Base-by-base conservation (phyloP, 2,113 vertebrate species). In the Dissostichus mawsoni region DNA sequence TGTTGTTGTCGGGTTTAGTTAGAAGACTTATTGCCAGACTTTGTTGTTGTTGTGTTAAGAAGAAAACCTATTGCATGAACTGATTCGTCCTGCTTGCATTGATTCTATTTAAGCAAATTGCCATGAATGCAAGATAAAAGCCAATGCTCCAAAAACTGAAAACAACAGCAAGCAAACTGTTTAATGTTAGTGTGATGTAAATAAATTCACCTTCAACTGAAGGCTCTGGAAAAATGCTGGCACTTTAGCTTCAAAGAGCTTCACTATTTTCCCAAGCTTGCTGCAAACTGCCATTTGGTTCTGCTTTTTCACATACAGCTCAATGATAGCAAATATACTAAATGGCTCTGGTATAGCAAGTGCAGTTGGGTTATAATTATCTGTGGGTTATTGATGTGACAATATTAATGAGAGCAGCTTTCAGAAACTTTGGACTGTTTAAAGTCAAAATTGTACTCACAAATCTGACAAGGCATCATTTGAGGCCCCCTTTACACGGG, bases 381-480 rank as follows among this genome's bases (percentile, higher is more conserved):
- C 7, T 33, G 18, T 10, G 33, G 17, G 36, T 25, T 69, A 13
- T 55, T 36, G 6, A 17, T 45, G 23, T 25, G 20, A 63, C 47
- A 57, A 66, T 29, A 12, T 17, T 57, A 7, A 66, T 8, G 7
- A 33, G 16, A 44, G 18, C 44, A 23, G n/a, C 56, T 59, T 68
- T 18, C 17, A 61, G 36, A 67, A 74, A 84, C 14, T 33, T 57
- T 61, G 2, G 4, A 44, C 8, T 1, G 2, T 44, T 64, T 25
- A 29, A 75, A 62, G 8, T 29, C 64, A 36, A 25, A 25, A 25
- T 8, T 20, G 0, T 62, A 76, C 74, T 64, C 17, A 25, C 9
- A 65, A 75, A 23, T 71, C n/a, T 53, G 41, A 48, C 36, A 47
- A 41, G 53, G 44, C 8, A 44, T 11, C 29, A 65, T 74, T 33